phyloP scores from a whole-genome alignment of 2,797 vertebrate genomes.

The Caiman crocodilus region DNA sequence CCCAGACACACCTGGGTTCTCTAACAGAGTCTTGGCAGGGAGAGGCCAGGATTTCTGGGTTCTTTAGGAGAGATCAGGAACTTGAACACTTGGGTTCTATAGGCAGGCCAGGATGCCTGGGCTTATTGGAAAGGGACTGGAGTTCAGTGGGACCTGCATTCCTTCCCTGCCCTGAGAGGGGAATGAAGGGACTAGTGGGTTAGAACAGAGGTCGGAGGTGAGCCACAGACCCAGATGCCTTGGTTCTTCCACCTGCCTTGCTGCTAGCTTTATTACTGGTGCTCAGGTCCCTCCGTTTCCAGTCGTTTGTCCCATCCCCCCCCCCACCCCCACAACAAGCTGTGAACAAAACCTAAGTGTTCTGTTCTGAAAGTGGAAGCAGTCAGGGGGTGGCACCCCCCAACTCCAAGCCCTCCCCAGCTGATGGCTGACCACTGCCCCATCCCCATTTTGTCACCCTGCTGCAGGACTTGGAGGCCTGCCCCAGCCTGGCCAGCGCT shows the following conservation, averaged over 20 bases:
- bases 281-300: neutral
- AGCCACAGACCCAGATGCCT: neutral
- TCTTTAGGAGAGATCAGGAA: too few relatives aligned
- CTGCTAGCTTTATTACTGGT: too few relatives aligned
- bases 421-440: neutral
- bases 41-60: too few relatives aligned
- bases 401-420: neutral
- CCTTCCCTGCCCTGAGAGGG: too few relatives aligned
- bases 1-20: neutral
- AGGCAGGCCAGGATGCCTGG: neutral
- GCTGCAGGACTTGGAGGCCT: conserved; percentile 58
- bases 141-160: too few relatives aligned
- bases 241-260: neutral
- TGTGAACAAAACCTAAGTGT: neutral
- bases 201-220: too few relatives aligned
- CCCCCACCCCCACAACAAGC: neutral
- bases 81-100: neutral
- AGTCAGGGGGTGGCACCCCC: too few relatives aligned
- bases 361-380: neutral
- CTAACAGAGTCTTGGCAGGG: neutral
- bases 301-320: neutral
- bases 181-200: too few relatives aligned
- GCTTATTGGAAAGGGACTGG: neutral
- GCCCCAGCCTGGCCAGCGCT: conserved; percentile 40
- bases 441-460: conserved; percentile 43